A percentile compares a stretch with the other conserved stretches of the same genome.
These are phyloP conservation scores for Nematolebias whitei DNA, from an alignment of 2,113 vertebrate species.

Conservation along the genomic window DNA sequence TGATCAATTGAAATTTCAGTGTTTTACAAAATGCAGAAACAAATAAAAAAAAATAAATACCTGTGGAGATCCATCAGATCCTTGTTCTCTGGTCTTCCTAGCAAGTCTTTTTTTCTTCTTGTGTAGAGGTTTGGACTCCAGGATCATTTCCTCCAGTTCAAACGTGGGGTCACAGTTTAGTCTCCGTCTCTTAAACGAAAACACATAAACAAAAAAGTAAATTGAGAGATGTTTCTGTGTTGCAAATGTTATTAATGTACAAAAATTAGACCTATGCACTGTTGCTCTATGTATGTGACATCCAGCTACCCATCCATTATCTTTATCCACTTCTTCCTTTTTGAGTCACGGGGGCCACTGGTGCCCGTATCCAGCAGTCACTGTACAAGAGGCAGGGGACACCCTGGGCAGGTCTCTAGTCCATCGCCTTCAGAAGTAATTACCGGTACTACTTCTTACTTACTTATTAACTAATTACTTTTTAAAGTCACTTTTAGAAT, in stretches of 20 bases:
- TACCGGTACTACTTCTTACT: too few species aligned
- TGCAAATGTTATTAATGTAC: neutral
- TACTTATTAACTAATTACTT: too few species aligned
- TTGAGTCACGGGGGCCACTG: too few species aligned
- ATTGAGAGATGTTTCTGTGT: neutral
- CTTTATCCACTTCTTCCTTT: too few species aligned
- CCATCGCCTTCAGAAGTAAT: too few species aligned
- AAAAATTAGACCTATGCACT: neutral
- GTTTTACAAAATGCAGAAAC: constrained; percentile 9
- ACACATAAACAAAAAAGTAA: neutral
- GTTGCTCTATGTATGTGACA: neutral
- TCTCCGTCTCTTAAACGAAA: constrained; percentile 83
- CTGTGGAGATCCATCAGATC: constrained; percentile 84
- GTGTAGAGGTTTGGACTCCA: constrained; percentile 96
- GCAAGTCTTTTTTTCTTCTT: constrained; percentile 98
- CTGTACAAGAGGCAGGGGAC: too few species aligned
- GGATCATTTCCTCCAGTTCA: constrained; percentile 98
- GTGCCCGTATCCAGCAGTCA: too few species aligned
- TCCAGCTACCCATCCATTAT: too few species aligned
- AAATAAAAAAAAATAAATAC: constrained; percentile 59
- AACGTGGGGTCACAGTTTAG: constrained; percentile 96
- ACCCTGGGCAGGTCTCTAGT: too few species aligned
- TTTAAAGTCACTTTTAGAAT: too few species aligned
- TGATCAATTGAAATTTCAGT: constrained; percentile 56
- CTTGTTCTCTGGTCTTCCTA: constrained; percentile 86